Evolutionary conservation across 1,140 invertebrate genomes (phyloP), one percentile per base, ranked within the genome.

Genomic region (Scaptodrosophila lebanonensis): DNA sequence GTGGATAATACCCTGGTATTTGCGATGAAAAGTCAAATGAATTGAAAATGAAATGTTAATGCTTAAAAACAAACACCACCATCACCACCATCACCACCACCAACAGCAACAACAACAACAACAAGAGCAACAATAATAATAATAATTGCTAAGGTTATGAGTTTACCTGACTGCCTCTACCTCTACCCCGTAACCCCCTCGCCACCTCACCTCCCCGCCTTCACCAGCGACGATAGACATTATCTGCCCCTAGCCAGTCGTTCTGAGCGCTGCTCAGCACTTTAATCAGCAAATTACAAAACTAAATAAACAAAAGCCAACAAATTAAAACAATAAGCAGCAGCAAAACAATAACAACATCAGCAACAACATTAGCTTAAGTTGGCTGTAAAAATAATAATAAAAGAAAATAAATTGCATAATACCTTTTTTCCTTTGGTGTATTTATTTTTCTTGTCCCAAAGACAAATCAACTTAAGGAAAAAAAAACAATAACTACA

Each of bases 1-100:
- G 75, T 79, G 75, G 75, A 79, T 79, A 79, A 79, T 82, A 75
- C 73, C 69, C 56, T 66, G 68, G 73, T 61, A 73, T 79, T 79
- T 72, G 68, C 68, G 73, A 79, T 79, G 75, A 79, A 79, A 79
- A 79, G 73, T 79, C 73, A 79, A 79, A 79, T 79, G 68, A 79
- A 82, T 82, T 73, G 75, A 73, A 82, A 73, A 79, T 60, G 73
- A 79, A 79, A 79, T 69, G 60, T 73, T 73, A 79, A 77, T 72
- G 39, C 72, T 63, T 17, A 53, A 67, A 69, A 53, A 52, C 70
- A 44, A 57, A 58, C 49, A 64, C 27, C 35, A 64, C 17, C 22
- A 25, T 25, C 3, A 62, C 11, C 30, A 62, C 30, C 42, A 52
- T 1, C 32, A 60, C 15, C 38, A 50, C 27, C 29, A 66, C 33